Evolutionary conservation across 2,113 vertebrate species (phyloP).

Genomic region (Talpa occidentalis): DNA sequence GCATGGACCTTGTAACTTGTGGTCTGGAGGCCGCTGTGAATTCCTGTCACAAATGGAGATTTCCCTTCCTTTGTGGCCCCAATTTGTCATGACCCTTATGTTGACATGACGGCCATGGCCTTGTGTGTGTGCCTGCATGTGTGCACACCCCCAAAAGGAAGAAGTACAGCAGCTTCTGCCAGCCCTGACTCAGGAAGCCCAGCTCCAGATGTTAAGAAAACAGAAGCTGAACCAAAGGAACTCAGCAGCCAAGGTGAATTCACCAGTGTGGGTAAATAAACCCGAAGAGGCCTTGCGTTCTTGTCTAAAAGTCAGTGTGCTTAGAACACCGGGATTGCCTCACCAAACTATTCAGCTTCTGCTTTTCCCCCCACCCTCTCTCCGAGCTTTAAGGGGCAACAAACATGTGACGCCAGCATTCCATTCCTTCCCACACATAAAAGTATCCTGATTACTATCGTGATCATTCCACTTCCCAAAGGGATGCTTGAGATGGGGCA

Average conservation of each 20-base stretch:
- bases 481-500: conserved; percentile 47
- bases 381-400: conserved; percentile 70
- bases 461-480: conserved; percentile 74
- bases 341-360: conserved; percentile 35
- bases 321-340: conserved; percentile 48
- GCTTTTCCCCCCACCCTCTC: background rate
- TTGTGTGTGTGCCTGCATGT: background rate
- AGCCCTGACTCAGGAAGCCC: conserved; percentile 71
- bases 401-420: conserved; percentile 75
- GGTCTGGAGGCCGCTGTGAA: background rate
- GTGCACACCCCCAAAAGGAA: conserved; percentile 1
- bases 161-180: conserved; percentile 60
- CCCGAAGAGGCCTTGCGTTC: background rate
- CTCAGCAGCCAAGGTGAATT: conserved; percentile 69
- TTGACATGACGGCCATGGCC: background rate
- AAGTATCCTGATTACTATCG: conserved; percentile 78
- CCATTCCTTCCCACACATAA: conserved; percentile 64
- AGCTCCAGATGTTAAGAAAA: conserved; percentile 77
- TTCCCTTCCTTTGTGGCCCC: background rate
- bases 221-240: conserved; percentile 64
- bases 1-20: background rate
- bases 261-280: conserved; percentile 71
- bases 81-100: background rate
- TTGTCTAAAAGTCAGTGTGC: conserved; percentile 68
- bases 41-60: background rate